Evolutionary conservation across 2,797 vertebrate species (phyloP), one percentile per base, ranked within the genome.

Genomic region (Sorex maritimensis): DNA sequence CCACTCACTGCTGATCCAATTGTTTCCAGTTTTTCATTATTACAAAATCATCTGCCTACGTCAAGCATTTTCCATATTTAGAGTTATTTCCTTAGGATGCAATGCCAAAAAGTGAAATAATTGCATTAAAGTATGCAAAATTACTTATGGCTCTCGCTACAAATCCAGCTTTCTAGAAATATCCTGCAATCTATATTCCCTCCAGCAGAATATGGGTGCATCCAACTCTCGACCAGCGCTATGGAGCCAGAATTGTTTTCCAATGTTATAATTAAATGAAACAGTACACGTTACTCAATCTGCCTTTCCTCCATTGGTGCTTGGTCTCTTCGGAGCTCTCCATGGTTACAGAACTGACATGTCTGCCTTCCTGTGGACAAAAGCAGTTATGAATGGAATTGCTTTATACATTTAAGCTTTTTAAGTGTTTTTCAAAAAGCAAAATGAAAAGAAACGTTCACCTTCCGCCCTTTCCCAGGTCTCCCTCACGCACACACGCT

Each of bases 21-120:
- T 84, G 58, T 52, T 92, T 28, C 65, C 12, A 61, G 78, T 96
- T 93, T 95, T 86, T 72, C 84, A 81, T 86, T 94, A 86, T 92
- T 91, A 73, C 2, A 69, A 21, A 93, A 94, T 49, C 58, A 75
- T 86, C 87, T 93, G 82, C 65, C 5, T 68, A 6, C 49, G 63
- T 79, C 81, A 83, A 71, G 17, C 2, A 13, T 68, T 78, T 84
- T 78, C 78, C 28, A 34, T 79, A 85, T 65, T 88, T 93, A 86
- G 74, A 86, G 89, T 86, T 79, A 72, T 92, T 88, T 94, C 73
- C 77, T 67, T 65, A 87, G 17, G 78, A 38, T 83, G 81, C 55
- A 72, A 61, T 83, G 58, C 84, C 81, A 67, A 92, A 95, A 61
- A 79, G 65, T 24, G 5, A 19, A 88, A 73, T 49, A 77, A 88